These are phyloP conservation scores for Xestia ashworthii DNA, from an alignment of 2,888 invertebrate genomes.

Conservation along the genomic window DNA sequence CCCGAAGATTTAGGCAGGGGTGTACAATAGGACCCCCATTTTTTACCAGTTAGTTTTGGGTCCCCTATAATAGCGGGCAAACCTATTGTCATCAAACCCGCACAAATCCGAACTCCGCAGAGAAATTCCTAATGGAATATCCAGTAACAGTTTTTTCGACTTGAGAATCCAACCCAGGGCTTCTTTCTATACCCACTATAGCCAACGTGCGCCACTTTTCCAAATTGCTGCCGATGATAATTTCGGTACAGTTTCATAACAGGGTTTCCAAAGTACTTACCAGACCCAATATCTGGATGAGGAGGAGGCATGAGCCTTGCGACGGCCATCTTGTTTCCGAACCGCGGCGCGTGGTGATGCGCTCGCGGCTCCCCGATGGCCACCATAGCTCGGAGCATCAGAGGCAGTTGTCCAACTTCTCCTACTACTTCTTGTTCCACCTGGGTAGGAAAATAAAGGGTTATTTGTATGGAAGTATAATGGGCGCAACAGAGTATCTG, in stretches of 20 bases:
- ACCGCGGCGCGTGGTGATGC: conserved; percentile 82
- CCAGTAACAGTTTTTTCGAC: neutral
- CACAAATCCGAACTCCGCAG: neutral
- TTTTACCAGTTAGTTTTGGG: neutral
- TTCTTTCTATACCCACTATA: neutral
- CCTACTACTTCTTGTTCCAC: conserved; percentile 89
- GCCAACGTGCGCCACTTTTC: neutral
- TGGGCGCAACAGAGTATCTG: neutral
- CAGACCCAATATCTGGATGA: conserved; percentile 78
- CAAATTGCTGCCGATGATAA: neutral
- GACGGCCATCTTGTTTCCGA: conserved; percentile 85
- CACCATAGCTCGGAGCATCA: conserved; percentile 95
- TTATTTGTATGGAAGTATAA: neutral
- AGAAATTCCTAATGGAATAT: neutral
- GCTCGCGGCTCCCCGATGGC: conserved; percentile 90
- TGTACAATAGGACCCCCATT: neutral
- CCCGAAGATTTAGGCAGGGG: neutral
- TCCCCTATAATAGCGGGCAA: too few species aligned
- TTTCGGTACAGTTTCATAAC: neutral
- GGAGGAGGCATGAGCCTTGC: conserved; percentile 82
- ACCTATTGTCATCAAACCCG: neutral
- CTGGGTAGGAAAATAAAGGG: conserved; percentile 64
- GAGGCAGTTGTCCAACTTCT: conserved; percentile 94
- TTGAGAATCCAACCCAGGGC: neutral
- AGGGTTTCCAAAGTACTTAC: conserved; percentile 59